These are phyloP conservation scores for Corythornis vintsioides DNA, from an alignment of 2,113 vertebrate species.

Conservation along the genomic window DNA sequence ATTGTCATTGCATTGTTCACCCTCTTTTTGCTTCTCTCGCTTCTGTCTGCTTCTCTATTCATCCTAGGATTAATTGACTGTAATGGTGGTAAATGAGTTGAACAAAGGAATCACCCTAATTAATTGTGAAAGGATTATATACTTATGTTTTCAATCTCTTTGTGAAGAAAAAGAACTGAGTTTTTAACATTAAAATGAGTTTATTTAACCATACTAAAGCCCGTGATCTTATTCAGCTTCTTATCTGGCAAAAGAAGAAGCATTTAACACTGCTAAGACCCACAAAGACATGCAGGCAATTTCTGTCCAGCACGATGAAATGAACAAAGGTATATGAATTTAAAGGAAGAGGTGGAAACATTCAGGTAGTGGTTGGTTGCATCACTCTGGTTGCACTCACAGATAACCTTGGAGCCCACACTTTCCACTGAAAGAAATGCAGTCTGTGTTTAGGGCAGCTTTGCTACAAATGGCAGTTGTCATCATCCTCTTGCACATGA, in stretches of 20 bases:
- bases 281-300: background rate
- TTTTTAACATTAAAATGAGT: background rate
- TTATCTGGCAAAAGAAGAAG: background rate
- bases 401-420: background rate
- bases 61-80: conserved; percentile 3
- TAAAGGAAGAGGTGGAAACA: background rate
- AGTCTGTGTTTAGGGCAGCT: background rate
- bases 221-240: background rate
- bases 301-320: background rate
- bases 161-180: background rate
- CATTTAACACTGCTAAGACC: background rate
- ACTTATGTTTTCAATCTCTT: conserved; percentile 1
- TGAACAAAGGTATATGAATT: background rate
- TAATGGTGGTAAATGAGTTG: background rate
- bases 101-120: background rate
- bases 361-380: background rate
- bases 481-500: background rate
- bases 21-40: background rate
- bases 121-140: conserved; percentile 33
- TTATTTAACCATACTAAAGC: background rate
- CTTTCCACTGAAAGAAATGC: background rate
- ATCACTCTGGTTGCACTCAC: background rate
- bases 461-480: background rate
- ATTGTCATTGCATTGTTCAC: fast-evolving
- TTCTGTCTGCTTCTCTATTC: background rate